Evolutionary conservation across 2,797 vertebrate genomes (phyloP).

Genomic region (Phrynocephalus guinanensis): DNA sequence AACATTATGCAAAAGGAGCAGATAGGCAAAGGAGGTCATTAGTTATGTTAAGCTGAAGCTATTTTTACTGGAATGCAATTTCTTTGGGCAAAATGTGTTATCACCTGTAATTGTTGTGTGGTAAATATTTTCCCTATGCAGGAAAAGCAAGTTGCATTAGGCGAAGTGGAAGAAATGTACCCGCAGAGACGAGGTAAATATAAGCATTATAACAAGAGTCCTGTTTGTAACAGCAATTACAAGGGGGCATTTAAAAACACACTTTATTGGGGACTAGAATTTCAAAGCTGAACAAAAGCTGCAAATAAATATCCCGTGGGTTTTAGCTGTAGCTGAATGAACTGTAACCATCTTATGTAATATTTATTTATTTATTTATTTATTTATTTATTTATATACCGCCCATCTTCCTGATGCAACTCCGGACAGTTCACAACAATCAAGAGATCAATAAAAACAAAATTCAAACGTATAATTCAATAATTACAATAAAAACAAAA

Average conservation of each 20-base stretch:
- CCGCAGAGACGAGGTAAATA: conserved; percentile 62
- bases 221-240: background rate
- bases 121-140: conserved; percentile 53
- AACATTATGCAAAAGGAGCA: background rate
- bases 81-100: conserved; percentile 30
- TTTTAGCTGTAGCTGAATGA: background rate
- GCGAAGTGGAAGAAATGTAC: conserved; percentile 62
- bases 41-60: background rate
- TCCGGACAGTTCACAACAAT: too few relatives aligned
- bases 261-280: background rate
- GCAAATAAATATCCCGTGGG: background rate
- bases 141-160: conserved; percentile 78
- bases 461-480: too few relatives aligned
- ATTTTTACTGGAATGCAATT: conserved; percentile 22
- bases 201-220: conserved; percentile 22
- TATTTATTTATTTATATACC: too few relatives aligned
- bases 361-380: background rate
- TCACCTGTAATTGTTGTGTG: background rate
- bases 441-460: too few relatives aligned
- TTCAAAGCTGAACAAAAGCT: conserved; percentile 16
- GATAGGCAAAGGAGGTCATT: background rate
- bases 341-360: background rate
- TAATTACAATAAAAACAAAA: too few relatives aligned
- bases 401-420: too few relatives aligned
- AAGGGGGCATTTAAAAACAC: background rate